phyloP scores from a whole-genome alignment of 2,113 vertebrate species.

The Oenanthe oenanthe region DNA sequence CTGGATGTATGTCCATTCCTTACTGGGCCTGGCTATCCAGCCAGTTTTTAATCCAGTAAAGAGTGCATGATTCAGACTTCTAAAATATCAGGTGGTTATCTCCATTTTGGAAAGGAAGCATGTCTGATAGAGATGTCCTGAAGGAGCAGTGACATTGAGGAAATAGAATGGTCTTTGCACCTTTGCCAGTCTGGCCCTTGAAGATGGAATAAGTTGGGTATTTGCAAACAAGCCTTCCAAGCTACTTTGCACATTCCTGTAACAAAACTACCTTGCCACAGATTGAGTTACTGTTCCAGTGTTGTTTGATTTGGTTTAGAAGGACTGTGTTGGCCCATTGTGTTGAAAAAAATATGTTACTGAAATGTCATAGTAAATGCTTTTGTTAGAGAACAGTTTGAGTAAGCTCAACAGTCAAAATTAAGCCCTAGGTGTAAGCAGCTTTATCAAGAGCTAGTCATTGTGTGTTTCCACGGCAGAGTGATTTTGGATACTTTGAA shows the following conservation, averaged over 20 bases:
- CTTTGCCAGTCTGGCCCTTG: not conserved
- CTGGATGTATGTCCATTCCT: not conserved
- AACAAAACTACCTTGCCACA: not conserved
- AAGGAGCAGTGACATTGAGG: not conserved
- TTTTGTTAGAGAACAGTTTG: not conserved
- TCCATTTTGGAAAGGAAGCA: not conserved
- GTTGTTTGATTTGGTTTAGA: not conserved
- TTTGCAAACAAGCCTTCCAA: not conserved
- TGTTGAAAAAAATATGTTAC: not conserved
- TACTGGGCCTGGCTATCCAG: not conserved
- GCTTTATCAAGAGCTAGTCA: not conserved
- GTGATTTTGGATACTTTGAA: not conserved
- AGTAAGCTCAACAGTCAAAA: not conserved
- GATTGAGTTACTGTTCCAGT: not conserved
- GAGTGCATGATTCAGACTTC: not conserved
- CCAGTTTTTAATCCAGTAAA: not conserved
- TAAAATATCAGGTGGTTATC: not conserved
- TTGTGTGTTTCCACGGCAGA: not conserved
- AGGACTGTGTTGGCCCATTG: not conserved
- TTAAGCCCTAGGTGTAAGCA: not conserved
- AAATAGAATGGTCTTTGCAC: fast-evolving
- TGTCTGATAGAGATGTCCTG: not conserved
- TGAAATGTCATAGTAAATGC: not conserved
- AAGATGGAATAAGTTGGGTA: not conserved
- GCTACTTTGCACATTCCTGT: not conserved